These are phyloP conservation scores for Dicentrarchus labrax DNA, from an alignment of 2,113 vertebrate genomes.

Conservation along the genomic window DNA sequence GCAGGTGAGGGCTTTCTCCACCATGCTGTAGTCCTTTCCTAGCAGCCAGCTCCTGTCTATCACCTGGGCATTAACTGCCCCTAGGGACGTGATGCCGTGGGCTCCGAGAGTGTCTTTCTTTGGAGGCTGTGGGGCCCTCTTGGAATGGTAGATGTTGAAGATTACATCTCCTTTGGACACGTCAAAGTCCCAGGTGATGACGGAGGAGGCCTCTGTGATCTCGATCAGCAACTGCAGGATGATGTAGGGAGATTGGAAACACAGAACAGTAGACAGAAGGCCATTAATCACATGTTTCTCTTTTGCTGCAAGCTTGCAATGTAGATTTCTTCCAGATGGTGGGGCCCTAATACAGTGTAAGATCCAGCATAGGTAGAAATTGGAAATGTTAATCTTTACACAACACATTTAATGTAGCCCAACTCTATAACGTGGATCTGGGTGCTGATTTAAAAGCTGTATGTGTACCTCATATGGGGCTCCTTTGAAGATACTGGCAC, in stretches of 20 bases:
- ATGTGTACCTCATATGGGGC: constrained; percentile 92
- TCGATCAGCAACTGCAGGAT: constrained; percentile 90
- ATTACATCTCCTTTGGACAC: constrained; percentile 95
- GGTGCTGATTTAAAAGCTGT: not conserved
- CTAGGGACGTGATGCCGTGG: constrained; percentile 88
- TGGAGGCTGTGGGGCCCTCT: constrained; percentile 88
- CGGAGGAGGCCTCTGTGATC: constrained; percentile 92
- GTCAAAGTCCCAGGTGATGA: constrained; percentile 99
- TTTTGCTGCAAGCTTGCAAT: constrained; percentile 15
- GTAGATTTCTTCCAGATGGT: constrained; percentile 39
- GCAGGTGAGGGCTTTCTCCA: constrained; percentile 92
- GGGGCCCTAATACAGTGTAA: constrained; percentile 47
- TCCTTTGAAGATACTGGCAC: constrained; percentile 94
- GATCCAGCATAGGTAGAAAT: not conserved
- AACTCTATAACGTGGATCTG: not conserved
- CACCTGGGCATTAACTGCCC: constrained; percentile 89
- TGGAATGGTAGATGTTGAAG: constrained; percentile 96
- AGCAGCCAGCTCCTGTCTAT: constrained; percentile 92
- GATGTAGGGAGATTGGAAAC: constrained; percentile 9
- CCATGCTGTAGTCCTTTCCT: constrained; percentile 95
- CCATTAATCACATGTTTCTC: not conserved
- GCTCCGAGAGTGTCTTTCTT: constrained; percentile 90
- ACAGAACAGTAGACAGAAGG: not conserved
- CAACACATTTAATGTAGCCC: not conserved
- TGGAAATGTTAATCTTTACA: not conserved